phyloP scores from a whole-genome alignment of 2,113 vertebrate species.

The Candoia aspera region DNA sequence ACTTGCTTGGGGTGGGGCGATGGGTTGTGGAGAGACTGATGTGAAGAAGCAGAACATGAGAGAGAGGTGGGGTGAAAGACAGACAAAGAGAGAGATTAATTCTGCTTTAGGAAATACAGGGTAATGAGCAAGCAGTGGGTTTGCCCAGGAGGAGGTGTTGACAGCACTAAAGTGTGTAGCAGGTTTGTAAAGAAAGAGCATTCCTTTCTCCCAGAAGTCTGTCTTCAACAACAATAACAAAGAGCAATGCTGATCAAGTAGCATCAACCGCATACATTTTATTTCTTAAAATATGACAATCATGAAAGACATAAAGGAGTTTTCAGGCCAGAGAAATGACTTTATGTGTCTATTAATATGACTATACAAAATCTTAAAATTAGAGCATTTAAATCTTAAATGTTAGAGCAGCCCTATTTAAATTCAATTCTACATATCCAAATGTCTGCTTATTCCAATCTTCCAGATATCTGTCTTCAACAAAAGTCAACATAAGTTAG shows the following conservation, averaged over 20 bases:
- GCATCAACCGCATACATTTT: slow-evolving; percentile 1
- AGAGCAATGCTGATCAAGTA: neutral
- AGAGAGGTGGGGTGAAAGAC: slow-evolving; percentile 5
- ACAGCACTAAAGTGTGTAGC: neutral
- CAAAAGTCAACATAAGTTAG: neutral
- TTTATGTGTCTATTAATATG: neutral
- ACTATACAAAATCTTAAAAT: neutral
- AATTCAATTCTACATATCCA: neutral
- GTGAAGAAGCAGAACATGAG: slow-evolving; percentile 5
- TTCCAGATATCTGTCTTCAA: neutral
- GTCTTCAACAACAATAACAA: slow-evolving; percentile 31
- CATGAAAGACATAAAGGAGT: neutral
- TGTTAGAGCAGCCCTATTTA: neutral
- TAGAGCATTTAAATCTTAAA: neutral
- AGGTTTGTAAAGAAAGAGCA: slow-evolving; percentile 20
- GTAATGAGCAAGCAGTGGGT: neutral
- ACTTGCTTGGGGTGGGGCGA: neutral
- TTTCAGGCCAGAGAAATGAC: neutral
- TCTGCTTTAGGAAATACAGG: neutral
- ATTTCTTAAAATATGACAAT: neutral
- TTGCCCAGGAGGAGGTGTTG: slow-evolving; percentile 21
- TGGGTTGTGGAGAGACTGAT: neutral
- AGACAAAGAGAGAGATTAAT: neutral
- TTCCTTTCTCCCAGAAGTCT: slow-evolving; percentile 6
- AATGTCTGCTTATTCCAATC: neutral